Evolutionary conservation across 2,113 vertebrate genomes (phyloP).

Genomic region (Monopterus albus): DNA sequence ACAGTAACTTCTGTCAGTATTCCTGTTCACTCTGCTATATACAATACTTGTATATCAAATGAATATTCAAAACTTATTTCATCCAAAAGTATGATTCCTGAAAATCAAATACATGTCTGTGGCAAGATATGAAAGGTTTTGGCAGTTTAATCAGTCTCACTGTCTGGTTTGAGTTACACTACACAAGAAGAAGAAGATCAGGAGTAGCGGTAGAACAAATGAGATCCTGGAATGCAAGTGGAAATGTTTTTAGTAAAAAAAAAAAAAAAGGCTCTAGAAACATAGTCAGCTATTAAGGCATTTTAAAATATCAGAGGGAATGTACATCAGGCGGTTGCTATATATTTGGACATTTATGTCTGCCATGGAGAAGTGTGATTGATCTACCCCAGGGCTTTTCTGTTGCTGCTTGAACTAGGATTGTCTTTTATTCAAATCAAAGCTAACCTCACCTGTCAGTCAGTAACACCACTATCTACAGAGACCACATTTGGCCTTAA

Average conservation of each 20-base stretch:
- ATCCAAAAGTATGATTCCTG: background rate
- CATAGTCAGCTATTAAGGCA: background rate
- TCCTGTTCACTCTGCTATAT: background rate
- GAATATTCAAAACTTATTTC: background rate
- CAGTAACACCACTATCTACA: constrained; percentile 41
- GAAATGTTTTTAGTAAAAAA: constrained; percentile 2
- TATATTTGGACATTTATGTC: constrained; percentile 21
- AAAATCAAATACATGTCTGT: background rate
- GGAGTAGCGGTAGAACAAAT: constrained; percentile 8
- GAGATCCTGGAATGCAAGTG: background rate
- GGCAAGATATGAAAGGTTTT: background rate
- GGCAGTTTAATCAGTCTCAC: background rate
- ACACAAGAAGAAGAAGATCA: background rate
- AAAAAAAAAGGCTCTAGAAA: constrained; percentile 14
- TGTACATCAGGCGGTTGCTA: background rate
- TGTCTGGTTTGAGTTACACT: background rate
- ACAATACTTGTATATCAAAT: background rate
- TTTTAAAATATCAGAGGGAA: background rate
- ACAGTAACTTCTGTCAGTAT: background rate
- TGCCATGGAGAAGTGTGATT: constrained; percentile 26
- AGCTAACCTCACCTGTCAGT: constrained; percentile 41
- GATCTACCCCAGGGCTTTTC: constrained; percentile 32
- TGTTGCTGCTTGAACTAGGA: constrained; percentile 41
- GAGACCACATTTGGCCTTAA: constrained; percentile 55
- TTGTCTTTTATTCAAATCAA: constrained; percentile 66